Evolutionary conservation across 2,113 vertebrate genomes (phyloP), one percentile per base, ranked within the genome.

Genomic region (Nematolebias whitei): DNA sequence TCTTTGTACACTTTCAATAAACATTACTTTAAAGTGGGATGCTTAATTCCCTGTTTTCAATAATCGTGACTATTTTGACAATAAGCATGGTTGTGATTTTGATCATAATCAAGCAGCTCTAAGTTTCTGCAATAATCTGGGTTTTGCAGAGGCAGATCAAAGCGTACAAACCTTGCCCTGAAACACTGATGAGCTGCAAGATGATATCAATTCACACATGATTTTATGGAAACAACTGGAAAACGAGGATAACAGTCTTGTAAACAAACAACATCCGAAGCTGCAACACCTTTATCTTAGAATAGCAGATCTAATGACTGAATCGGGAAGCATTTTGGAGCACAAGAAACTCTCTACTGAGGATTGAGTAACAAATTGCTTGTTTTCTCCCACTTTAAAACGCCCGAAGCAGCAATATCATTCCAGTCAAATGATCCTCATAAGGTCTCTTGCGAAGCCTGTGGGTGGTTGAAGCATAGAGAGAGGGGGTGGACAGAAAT

Each of bases 401-500:
- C 55, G 82, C 85, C 81, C 63, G 60, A 77, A 81, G 85, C 75
- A 68, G 52, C 72, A 70, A 85, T 71, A 83, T 76, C 62, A 78
- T 69, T 79, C 57, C 62, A 82, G 90, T 89, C 86, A 90, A 85
- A 86, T 90, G 88, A 89, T 85, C 55, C 78, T 84, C 87, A 90
- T 79, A 78, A 70, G 81, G 61, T 84, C 72, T 85, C 63, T 72
- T 44, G 39, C 63, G 68, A 75, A 78, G 68, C 85, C 79, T 1
- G 50, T 78, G 71, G 82, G 80, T 58, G 65, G 75, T 32, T 51
- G 54, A 72, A 62, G 71, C 0, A 11, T 58, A 50, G 61, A 56
- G 50, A 47, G 60, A 50, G 63, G 63, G 60, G 67, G 44, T 43
- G 56, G 29, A 56, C 59, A 43, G 35, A 65, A 75, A 67, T 56